Percentiles rank a stretch among this genome's conserved stretches.
Conservation (phyloP, 2,113 vertebrate species). For the Leuciscus idus region DNA sequence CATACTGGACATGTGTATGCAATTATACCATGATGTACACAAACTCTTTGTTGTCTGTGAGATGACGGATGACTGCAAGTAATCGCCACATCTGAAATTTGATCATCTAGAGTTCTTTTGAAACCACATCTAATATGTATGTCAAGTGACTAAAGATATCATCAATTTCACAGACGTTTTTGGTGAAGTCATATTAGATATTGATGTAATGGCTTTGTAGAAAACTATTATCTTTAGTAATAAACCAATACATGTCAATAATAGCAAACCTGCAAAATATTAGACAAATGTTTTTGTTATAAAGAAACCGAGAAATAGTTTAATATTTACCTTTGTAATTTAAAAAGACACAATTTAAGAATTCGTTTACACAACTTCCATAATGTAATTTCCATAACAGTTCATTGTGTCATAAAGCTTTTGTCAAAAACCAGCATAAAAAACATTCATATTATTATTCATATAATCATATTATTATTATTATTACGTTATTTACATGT, state of each 20-base stretch:
- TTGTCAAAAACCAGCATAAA: no score
- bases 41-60: conserved; percentile 43
- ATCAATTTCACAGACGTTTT: neutral
- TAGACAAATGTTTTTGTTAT: neutral
- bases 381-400: no score
- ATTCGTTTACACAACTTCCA: no score
- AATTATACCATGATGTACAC: conserved; percentile 33
- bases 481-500: no score
- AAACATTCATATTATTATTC: no score
- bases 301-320: neutral
- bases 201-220: neutral
- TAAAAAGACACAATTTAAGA: neutral
- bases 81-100: conserved; percentile 36
- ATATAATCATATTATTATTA: no score
- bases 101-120: conserved; percentile 19
- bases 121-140: conserved; percentile 1
- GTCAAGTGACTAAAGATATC: conserved; percentile 27
- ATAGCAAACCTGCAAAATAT: neutral
- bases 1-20: conserved; percentile 32
- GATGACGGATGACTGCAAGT: conserved; percentile 37
- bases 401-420: neutral
- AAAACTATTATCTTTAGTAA: neutral
- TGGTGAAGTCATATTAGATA: neutral
- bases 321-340: neutral
- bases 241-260: neutral